Base-by-base conservation (phyloP, 2,113 vertebrate species). In the Raja brachyura region DNA sequence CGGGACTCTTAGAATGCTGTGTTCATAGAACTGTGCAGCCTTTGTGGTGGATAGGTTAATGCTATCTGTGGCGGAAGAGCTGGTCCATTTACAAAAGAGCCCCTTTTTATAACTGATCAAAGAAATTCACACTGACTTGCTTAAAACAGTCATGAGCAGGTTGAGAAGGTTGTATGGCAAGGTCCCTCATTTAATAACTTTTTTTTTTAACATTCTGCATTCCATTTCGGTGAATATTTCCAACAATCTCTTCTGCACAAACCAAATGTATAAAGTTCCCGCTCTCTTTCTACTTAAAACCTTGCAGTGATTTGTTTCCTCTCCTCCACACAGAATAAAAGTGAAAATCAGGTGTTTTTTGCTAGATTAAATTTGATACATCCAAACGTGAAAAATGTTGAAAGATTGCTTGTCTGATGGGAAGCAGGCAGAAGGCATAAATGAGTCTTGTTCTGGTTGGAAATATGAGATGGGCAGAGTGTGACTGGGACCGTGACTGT, bases 31-130 rank as follows among this genome's bases (percentile, higher is more conserved):
- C 61, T 8, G 63, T 9, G 11, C 85, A 66, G 59, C 18, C 85
- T 90, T 68, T 90, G 59, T 66, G 66, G 85, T 90, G 85, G 85
- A 90, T 66, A 68, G 61, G 85, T 66, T 66, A 90, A 68, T n/a
- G 61, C 28, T 90, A 61, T 90, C 61, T 66, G 8, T 86, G 61
- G 85, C 6, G 61, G 63, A 63, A 63, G 10, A 63, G 59, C 85
- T 31, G 25, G 4, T 10, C 59, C 25, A 88, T 88, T 63, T 28
- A 88, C 56, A 2, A 25, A 88, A 61, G 25, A 88, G 83, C 20
- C 61, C 61, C 61, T 90, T 66, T 33, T 11, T 90, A 68, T 90
- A 90, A 90, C 66, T 90, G n/a, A 88, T n/a, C 59, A 68, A 33
- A 90, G 66, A 90, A 90, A 90, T 90, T 90, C n/a, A 66, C 31